Conservation (phyloP, 1,140 invertebrate genomes). For the Scaptodrosophila lebanonensis region DNA sequence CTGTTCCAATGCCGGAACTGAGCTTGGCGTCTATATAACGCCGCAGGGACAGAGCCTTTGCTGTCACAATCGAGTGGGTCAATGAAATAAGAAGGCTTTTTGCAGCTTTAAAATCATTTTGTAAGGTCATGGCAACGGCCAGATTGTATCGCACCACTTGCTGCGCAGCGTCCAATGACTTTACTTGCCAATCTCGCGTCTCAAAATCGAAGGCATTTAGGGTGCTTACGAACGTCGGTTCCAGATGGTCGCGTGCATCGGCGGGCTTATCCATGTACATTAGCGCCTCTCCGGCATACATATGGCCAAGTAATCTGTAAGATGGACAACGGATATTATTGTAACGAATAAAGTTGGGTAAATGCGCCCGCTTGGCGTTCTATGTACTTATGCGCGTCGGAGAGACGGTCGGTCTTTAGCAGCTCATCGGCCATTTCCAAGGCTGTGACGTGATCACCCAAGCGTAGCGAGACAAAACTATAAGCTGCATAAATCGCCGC, state of each 20-base stretch:
- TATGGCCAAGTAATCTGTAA: slow-evolving; percentile 88
- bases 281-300: slow-evolving; percentile 94
- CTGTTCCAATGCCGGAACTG: slow-evolving; percentile 8
- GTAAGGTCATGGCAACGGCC: slow-evolving; percentile 85
- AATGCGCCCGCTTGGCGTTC: no score
- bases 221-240: slow-evolving; percentile 85
- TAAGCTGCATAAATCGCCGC: slow-evolving; percentile 87
- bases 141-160: slow-evolving; percentile 88
- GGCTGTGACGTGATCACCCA: slow-evolving; percentile 90
- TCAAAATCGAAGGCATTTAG: slow-evolving; percentile 70
- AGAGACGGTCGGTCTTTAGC: slow-evolving; percentile 60
- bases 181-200: slow-evolving; percentile 83
- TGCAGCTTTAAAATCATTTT: slow-evolving; percentile 87
- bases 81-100: slow-evolving; percentile 82
- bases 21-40: slow-evolving; percentile 82
- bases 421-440: slow-evolving; percentile 82
- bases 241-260: slow-evolving; percentile 91
- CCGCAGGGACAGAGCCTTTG: slow-evolving; percentile 84
- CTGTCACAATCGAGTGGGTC: slow-evolving; percentile 80
- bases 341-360: not conserved
- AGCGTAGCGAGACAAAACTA: slow-evolving; percentile 89
- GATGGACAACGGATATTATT: not conserved
- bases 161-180: slow-evolving; percentile 81
- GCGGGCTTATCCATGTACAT: slow-evolving; percentile 88
- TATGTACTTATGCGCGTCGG: slow-evolving; percentile 68